Evolutionary conservation across 2,797 vertebrate genomes (phyloP).

Genomic region (Acanthis flammea): DNA sequence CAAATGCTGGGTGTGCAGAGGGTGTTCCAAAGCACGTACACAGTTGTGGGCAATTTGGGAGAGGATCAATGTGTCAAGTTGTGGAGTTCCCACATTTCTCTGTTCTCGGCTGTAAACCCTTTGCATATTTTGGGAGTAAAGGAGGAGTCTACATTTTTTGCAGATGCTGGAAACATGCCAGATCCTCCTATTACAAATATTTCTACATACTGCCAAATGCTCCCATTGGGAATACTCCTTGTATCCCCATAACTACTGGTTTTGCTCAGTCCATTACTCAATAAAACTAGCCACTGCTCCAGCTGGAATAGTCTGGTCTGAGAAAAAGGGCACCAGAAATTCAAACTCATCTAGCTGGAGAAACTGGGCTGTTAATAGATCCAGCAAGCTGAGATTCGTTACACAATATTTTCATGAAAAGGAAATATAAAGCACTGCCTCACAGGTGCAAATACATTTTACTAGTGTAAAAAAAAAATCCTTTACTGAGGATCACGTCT

Average conservation of each 20-base stretch:
- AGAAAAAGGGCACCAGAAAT: conserved; percentile 10
- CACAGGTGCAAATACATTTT: conserved; percentile 9
- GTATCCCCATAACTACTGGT: conserved; percentile 42
- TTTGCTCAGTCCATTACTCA: conserved; percentile 42
- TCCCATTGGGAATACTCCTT: conserved; percentile 15
- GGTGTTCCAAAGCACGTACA: conserved; percentile 50
- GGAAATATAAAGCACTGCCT: background rate
- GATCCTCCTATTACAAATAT: conserved; percentile 49
- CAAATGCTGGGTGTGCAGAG: conserved; percentile 14
- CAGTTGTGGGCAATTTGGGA: conserved; percentile 52
- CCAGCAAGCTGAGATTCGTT: background rate
- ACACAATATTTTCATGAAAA: background rate
- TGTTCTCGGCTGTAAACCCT: conserved; percentile 49
- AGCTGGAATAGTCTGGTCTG: conserved; percentile 24
- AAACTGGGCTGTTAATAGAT: conserved; percentile 15
- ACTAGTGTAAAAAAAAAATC: background rate
- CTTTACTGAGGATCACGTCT: background rate
- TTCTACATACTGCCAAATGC: conserved; percentile 23
- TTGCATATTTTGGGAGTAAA: conserved; percentile 51
- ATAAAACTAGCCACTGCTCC: conserved; percentile 25
- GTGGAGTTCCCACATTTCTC: conserved; percentile 66
- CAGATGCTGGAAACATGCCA: conserved; percentile 40
- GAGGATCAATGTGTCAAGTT: conserved; percentile 21
- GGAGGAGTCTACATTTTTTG: conserved; percentile 53
- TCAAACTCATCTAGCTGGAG: background rate